phyloP scores from a whole-genome alignment of 2,797 vertebrate genomes.

The Leptoclinus maculatus region DNA sequence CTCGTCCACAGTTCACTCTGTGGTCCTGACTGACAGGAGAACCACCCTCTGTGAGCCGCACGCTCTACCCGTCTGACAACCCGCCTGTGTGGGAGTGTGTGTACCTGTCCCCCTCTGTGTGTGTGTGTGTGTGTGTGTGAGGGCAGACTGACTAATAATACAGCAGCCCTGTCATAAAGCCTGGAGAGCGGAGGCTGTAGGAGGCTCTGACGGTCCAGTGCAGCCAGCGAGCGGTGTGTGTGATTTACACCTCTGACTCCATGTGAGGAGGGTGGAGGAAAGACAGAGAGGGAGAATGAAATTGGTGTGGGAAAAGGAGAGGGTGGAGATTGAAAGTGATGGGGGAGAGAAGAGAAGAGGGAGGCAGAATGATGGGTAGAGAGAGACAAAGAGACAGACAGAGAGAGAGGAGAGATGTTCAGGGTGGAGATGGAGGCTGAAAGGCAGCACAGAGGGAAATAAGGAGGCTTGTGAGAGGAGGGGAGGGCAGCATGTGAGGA shows the following conservation, averaged over 20 bases:
- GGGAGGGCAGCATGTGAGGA: slow-evolving; percentile 1
- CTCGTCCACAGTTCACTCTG: slow-evolving; percentile 58
- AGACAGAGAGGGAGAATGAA: slow-evolving; percentile 47
- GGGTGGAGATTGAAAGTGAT: slow-evolving; percentile 59
- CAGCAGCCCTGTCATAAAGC: slow-evolving; percentile 56
- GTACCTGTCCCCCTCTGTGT: not conserved
- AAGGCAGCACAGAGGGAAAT: slow-evolving; percentile 25
- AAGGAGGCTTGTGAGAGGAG: slow-evolving; percentile 16
- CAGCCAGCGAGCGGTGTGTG: slow-evolving; percentile 10
- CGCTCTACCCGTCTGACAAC: slow-evolving; percentile 48
- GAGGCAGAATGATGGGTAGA: slow-evolving; percentile 23
- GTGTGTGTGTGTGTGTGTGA: slow-evolving; percentile 19
- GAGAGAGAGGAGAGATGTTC: slow-evolving; percentile 30
- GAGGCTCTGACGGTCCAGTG: slow-evolving; percentile 25
- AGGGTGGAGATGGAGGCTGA: slow-evolving; percentile 34
- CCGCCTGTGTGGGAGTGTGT: slow-evolving; percentile 17
- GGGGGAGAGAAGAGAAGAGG: slow-evolving; percentile 35
- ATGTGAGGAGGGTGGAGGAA: slow-evolving; percentile 35
- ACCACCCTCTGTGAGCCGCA: slow-evolving; percentile 51
- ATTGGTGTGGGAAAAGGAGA: slow-evolving; percentile 53
- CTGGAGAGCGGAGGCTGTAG: slow-evolving; percentile 50
- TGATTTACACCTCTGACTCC: slow-evolving; percentile 57
- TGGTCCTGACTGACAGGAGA: slow-evolving; percentile 63
- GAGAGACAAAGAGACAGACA: slow-evolving; percentile 31
- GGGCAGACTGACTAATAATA: slow-evolving; percentile 63